These are phyloP conservation scores for Nettapus auritus DNA, from an alignment of 2,113 vertebrate genomes.

Conservation along the genomic window DNA sequence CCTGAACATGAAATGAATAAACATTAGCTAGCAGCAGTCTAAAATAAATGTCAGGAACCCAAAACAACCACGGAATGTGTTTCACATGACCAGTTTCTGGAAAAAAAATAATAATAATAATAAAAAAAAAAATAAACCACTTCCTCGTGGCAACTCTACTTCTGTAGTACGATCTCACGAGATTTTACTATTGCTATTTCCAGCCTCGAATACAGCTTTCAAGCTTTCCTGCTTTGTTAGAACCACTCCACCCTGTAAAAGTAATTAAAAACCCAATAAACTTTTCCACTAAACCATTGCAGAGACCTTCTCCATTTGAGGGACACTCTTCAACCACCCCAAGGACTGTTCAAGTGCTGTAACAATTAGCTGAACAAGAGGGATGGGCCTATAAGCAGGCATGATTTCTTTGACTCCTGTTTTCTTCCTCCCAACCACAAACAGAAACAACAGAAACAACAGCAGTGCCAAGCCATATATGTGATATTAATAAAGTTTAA, in stretches of 20 bases:
- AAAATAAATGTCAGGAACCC: not conserved
- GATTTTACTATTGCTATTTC: not conserved
- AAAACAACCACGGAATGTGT: accelerated
- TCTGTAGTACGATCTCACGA: not conserved
- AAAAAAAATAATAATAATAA: not conserved
- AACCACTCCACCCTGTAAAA: not conserved
- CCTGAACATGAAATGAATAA: not conserved
- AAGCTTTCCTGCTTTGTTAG: not conserved
- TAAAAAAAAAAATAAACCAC: not conserved
- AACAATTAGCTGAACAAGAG: not conserved
- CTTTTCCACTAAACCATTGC: not conserved
- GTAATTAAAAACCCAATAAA: not conserved
- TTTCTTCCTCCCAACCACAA: too few species aligned
- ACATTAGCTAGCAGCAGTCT: not conserved
- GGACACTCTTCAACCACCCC: not conserved
- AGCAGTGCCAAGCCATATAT: not conserved
- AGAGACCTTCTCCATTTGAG: not conserved
- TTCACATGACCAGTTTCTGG: not conserved
- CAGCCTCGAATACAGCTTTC: not conserved
- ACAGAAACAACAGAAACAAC: too few species aligned
- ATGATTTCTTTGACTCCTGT: not conserved
- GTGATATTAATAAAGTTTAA: not conserved
- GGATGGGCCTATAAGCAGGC: not conserved
- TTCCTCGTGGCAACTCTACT: not conserved
- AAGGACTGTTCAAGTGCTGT: not conserved